These are phyloP conservation scores for Spea bombifrons DNA, from an alignment of 2,113 vertebrate genomes.

Conservation along the genomic window DNA sequence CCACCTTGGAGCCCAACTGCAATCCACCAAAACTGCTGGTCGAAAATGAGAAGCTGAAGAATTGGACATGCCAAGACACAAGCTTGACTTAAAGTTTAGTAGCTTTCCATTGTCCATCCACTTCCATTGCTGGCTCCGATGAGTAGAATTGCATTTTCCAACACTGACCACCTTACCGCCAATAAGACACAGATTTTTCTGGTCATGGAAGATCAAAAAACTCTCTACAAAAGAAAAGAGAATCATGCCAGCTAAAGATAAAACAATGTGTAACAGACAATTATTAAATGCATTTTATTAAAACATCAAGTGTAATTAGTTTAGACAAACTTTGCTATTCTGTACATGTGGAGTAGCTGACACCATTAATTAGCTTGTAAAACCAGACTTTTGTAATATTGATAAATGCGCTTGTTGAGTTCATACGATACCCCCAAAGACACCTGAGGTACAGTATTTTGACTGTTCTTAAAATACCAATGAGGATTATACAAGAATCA, in stretches of 20 bases:
- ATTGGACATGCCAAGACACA: conserved; percentile 68
- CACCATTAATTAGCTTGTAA: too few species aligned
- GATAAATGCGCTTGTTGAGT: too few species aligned
- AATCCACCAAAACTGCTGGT: conserved; percentile 55
- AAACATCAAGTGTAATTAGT: too few species aligned
- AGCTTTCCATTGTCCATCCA: conserved; percentile 72
- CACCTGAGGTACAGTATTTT: too few species aligned
- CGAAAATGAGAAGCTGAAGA: conserved; percentile 59
- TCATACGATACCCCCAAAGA: too few species aligned
- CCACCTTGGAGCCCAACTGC: conserved; percentile 74
- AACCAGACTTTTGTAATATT: too few species aligned
- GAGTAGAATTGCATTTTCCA: conserved; percentile 66
- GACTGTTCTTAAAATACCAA: too few species aligned
- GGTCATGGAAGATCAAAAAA: conserved; percentile 78
- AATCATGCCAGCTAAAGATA: conserved; percentile 40
- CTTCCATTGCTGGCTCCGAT: conserved; percentile 74
- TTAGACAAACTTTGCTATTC: too few species aligned
- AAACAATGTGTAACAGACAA: neutral
- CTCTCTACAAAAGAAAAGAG: conserved; percentile 69
- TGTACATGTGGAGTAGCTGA: too few species aligned
- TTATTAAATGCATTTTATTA: too few species aligned
- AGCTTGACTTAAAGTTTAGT: conserved; percentile 62
- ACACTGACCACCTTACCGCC: conserved; percentile 59
- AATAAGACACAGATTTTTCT: conserved; percentile 71
- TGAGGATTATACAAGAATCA: too few species aligned